Evolutionary conservation across 1,140 invertebrate genomes (phyloP), one percentile per base, ranked within the genome.

Genomic region (Bombus affinis): DNA sequence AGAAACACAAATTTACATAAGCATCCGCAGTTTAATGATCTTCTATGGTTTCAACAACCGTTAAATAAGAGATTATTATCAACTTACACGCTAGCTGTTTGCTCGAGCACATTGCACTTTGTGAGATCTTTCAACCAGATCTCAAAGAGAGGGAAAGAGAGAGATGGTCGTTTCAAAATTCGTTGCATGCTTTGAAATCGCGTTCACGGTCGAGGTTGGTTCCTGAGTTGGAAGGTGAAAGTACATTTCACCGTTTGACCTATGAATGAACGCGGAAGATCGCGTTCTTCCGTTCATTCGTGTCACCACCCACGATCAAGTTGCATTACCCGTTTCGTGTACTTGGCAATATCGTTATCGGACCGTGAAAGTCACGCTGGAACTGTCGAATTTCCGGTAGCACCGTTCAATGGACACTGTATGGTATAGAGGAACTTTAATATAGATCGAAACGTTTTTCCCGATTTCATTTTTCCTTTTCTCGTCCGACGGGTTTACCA

Each of bases 161-260:
- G 42, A 32, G 15, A 37, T 75, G 18, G 66, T 68, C 35, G 66
- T 10, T 35, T 37, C 2, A 68, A 25, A 25, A 70, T 3, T 28
- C 8, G 3, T 22, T 10, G 10, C 37, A 10, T 18, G 32, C 68
- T 22, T 59, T n/a, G 12, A 8, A 74, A 47, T 65, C 13, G 32
- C 8, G 18, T 71, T 57, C 62, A 35, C 71, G 71, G 35, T 47
- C 53, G 47, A 39, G 57, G 39, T 39, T 42, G 66, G 0, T 25
- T 57, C 12, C 12, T 1, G 0, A 15, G 25, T 28, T 35, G 15
- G 25, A 71, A 71, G 83, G 90, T 89, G 90, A 91, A 91, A 91
- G 89, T 81, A 91, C 74, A 37, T 89, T 90, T 86, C 80, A 89
- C 82, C 77, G 70, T 83, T 80, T 86, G 85, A 90, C 87, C 83